Base-by-base conservation (phyloP, 2,888 invertebrate genomes). In the Leptothorax acervorum region DNA sequence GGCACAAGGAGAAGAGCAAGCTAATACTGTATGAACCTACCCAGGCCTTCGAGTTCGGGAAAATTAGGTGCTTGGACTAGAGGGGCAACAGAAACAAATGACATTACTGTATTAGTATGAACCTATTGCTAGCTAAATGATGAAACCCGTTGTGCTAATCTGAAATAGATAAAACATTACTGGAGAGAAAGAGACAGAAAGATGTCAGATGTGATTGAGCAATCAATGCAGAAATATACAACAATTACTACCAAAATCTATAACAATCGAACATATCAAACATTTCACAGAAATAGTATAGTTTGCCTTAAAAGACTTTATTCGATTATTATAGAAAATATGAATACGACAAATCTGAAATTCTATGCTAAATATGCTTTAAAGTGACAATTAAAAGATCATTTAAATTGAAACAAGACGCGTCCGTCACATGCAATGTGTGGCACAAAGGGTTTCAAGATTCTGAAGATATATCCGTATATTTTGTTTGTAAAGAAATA, bases 31-130 rank as follows among this genome's bases (percentile, higher is more conserved):
- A 94, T 94, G 93, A 95, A 96, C 96, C 95, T 96, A 96, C 96
- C 96, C 95, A 96, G 95, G 94, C 95, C 95, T 95, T 96, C 96
- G 93, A 96, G 96, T 95, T 95, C 96, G 95, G 96, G 96, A 95
- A 96, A 96, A 95, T 96, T 95, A 95, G 96, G 96, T 95, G 96
- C 96, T 95, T 96, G 96, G 95, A 96, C 96, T 96, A 95, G 94
- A 95, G 94, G 94, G 93, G 92, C 92, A 94, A 95, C 93, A 95
- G 92, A 94, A 94, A 95, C 90, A 94, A 92, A 94, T 94, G 94
- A 93, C 89, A 94, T 94, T 93, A 92, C 92, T 93, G 91, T 90
- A 94, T 94, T 94, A 94, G 92, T 94, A 92, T 93, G 93, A 91
- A 85, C 89, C 85, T 82, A 83, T 86, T 76, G 85, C 70, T 75